Evolutionary conservation across 2,113 vertebrate genomes (phyloP).

Genomic region (Ceyx cyanopectus): DNA sequence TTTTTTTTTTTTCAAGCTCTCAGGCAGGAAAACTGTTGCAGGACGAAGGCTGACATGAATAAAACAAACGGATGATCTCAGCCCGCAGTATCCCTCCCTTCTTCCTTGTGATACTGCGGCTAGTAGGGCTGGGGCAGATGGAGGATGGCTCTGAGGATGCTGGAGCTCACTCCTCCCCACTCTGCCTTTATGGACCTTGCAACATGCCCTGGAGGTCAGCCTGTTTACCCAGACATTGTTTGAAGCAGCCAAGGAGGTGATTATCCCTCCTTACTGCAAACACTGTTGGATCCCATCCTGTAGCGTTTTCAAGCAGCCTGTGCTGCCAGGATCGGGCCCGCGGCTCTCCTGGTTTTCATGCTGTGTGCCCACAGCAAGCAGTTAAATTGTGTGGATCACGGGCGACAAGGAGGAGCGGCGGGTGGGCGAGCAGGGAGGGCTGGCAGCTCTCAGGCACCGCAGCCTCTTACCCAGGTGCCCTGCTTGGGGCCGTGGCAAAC

Average conservation of each 20-base stretch:
- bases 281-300: neutral
- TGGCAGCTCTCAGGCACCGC: neutral
- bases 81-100: neutral
- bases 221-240: slow-evolving; percentile 58
- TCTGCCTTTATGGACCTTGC: slow-evolving; percentile 38
- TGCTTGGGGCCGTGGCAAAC: neutral
- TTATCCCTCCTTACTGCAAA: neutral
- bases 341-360: rapidly evolving
- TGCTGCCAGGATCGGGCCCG: neutral
- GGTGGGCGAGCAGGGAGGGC: neutral
- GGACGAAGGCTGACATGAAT: neutral
- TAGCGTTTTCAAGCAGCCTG: neutral
- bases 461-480: neutral
- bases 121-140: neutral
- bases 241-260: neutral
- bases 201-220: slow-evolving; percentile 46
- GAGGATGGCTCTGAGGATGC: neutral
- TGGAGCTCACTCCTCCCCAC: neutral
- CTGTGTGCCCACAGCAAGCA: rapidly evolving
- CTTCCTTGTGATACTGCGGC: neutral
- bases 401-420: rapidly evolving
- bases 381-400: rapidly evolving
- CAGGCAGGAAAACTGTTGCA: neutral
- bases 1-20: neutral
- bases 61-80: slow-evolving; percentile 31